Base-by-base conservation (phyloP, 2,113 vertebrate genomes). In the Cyprinodon tularosa region DNA sequence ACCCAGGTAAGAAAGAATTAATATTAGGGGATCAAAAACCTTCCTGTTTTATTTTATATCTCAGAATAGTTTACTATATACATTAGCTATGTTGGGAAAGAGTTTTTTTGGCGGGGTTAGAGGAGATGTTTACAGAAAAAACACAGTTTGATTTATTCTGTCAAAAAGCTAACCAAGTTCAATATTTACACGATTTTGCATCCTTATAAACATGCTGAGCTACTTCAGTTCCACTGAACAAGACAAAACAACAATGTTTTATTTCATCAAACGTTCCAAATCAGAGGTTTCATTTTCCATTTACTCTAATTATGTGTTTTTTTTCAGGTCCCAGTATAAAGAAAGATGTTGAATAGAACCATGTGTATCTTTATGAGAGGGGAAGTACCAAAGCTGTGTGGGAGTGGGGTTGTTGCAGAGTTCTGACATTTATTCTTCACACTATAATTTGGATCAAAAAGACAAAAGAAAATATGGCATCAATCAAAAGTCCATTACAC, bases 401-500 rank as follows among this genome's bases (percentile, higher is more conserved):
- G 48, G 38, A 39, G 38, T 59, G 47, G 80, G 68, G 66, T 87
- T 89, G 72, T 86, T 88, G 82, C 64, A 80, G 67, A 76, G 74
- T 80, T 83, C 81, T 86, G 86, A 89, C 76, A 77, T 89, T 79
- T 90, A 86, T 84, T 85, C 74, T 83, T 86, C 85, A 81, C 82
- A 84, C 86, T 89, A 76, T 89, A 89, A 90, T 92, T 90, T 86
- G 80, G 83, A 90, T 74, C 81, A 72, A 75, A 83, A 87, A 83
- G 72, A 66, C 66, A 85, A 84, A 86, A 83, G 73, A 81, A 89
- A 92, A 90, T 86, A 85, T 90, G 90, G 86, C 71, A 86, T 78
- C 71, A 90, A 92, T 90, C 77, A 88, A 78, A 77, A 65, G 81
- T 66, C 42, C 81, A 4, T 77, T 65, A 82, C 78, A 89, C 65